Conservation (phyloP, 1,140 invertebrate genomes). For the Drosophila oshimai region DNA sequence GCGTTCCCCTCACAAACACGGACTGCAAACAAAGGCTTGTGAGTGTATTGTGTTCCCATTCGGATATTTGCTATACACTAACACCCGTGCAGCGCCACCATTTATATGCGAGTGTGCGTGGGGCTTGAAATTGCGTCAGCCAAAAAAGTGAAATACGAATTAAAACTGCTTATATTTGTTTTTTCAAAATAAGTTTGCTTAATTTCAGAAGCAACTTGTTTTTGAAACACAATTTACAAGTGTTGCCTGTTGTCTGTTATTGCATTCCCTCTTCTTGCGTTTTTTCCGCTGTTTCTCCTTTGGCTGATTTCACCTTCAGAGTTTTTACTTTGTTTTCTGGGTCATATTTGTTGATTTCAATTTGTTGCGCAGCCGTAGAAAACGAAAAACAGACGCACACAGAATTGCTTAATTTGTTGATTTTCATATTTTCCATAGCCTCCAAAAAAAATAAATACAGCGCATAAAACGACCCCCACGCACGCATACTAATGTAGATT, state of each 20-base stretch:
- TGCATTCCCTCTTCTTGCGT: neutral
- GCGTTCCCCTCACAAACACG: slow-evolving; percentile 25
- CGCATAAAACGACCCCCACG: slow-evolving; percentile 17
- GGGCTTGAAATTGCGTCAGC: slow-evolving; percentile 74
- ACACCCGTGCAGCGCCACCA: slow-evolving; percentile 21
- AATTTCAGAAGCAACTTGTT: slow-evolving; percentile 36
- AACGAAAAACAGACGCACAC: slow-evolving; percentile 32
- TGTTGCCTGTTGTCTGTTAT: slow-evolving; percentile 1
- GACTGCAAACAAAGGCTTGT: slow-evolving; percentile 63
- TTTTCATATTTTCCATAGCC: slow-evolving; percentile 62
- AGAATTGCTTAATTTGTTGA: slow-evolving; percentile 61
- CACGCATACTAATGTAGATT: slow-evolving; percentile 10
- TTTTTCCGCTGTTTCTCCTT: slow-evolving; percentile 1
- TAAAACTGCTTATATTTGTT: slow-evolving; percentile 25
- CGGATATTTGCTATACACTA: slow-evolving; percentile 54
- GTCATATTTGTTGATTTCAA: slow-evolving; percentile 80
- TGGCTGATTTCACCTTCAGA: slow-evolving; percentile 70
- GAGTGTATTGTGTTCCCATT: slow-evolving; percentile 70
- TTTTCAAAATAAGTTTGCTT: slow-evolving; percentile 15
- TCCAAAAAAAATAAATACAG: slow-evolving; percentile 36
- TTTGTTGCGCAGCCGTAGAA: slow-evolving; percentile 58
- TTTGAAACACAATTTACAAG: slow-evolving; percentile 30
- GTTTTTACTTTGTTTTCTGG: slow-evolving; percentile 59
- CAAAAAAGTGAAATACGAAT: slow-evolving; percentile 38
- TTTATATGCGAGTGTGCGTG: slow-evolving; percentile 15